These are phyloP conservation scores for Chorisops tibialis DNA, from an alignment of 2,888 invertebrate genomes.

Conservation along the genomic window DNA sequence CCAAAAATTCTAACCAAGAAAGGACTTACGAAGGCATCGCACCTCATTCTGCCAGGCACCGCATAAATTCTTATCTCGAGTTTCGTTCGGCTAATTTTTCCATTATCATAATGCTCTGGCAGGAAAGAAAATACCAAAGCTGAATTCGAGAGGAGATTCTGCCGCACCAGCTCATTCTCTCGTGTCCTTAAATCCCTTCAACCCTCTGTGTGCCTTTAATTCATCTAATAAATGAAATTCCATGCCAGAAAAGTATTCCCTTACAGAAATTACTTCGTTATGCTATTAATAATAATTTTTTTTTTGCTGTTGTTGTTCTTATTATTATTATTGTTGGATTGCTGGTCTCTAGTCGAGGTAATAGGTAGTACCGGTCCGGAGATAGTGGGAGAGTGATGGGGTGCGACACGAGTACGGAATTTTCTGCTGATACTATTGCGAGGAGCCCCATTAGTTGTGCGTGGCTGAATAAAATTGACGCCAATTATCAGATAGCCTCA, in stretches of 20 bases:
- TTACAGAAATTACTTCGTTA: conserved; percentile 38
- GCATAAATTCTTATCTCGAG: conserved; percentile 33
- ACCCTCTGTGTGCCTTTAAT: conserved; percentile 35
- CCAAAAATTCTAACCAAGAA: conserved; percentile 16
- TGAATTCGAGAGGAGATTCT: not conserved
- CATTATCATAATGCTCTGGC: conserved; percentile 33
- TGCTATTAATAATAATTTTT: conserved; percentile 37
- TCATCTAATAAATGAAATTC: conserved; percentile 40
- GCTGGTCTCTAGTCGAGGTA: conserved; percentile 14
- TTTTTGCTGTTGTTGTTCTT: conserved; percentile 14
- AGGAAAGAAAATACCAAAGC: not conserved
- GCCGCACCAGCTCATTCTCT: not conserved
- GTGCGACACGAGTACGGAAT: not conserved
- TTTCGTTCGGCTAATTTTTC: conserved; percentile 35
- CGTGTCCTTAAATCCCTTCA: conserved; percentile 26
- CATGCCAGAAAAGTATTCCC: conserved; percentile 37
- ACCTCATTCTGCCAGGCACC: conserved; percentile 31
- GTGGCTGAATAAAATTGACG: conserved; percentile 34
- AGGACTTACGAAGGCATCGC: conserved; percentile 22
- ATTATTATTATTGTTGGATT: conserved; percentile 24
- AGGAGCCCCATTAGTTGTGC: conserved; percentile 29
- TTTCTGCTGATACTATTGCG: conserved; percentile 30
- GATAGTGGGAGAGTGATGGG: not conserved
- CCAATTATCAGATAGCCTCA: conserved; percentile 34
- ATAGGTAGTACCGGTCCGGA: not conserved